Evolutionary conservation across 1,140 invertebrate species (phyloP).

Genomic region (Copidosoma floridanum): DNA sequence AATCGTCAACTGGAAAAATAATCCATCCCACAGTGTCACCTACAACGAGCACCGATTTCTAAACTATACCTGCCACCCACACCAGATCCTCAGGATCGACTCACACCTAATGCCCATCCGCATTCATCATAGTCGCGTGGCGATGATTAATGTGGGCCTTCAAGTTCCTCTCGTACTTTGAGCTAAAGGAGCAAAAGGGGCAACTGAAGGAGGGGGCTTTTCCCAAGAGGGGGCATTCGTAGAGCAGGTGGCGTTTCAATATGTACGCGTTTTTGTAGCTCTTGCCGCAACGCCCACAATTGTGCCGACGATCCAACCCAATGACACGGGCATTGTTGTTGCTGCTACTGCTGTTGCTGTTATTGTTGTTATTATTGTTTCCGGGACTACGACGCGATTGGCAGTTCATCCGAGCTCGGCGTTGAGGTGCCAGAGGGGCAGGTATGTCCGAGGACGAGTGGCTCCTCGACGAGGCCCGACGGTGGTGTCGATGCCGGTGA

Average conservation of each 20-base stretch:
- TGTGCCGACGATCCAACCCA: constrained; percentile 48
- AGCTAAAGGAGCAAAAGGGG: constrained; percentile 56
- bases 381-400: constrained; percentile 37
- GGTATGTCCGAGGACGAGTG: constrained; percentile 33
- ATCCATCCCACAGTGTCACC: too few species aligned
- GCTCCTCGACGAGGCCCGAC: background rate
- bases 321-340: constrained; percentile 14
- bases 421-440: constrained; percentile 46
- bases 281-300: constrained; percentile 54
- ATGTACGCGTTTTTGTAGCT: constrained; percentile 56
- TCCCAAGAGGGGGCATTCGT: constrained; percentile 58
- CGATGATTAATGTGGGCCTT: constrained; percentile 56
- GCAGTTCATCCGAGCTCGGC: constrained; percentile 47
- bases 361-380: constrained; percentile 38
- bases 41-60: too few species aligned
- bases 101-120: constrained; percentile 15
- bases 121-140: constrained; percentile 41
- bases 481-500: background rate
- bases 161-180: constrained; percentile 55
- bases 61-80: background rate
- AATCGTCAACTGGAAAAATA: too few species aligned
- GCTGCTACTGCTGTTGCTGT: constrained; percentile 36
- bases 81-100: constrained; percentile 23
- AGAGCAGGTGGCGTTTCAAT: constrained; percentile 55
- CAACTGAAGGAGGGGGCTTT: constrained; percentile 60